Base-by-base conservation (phyloP, 2,797 vertebrate genomes). In the Parauchenoglanis punctatus region DNA sequence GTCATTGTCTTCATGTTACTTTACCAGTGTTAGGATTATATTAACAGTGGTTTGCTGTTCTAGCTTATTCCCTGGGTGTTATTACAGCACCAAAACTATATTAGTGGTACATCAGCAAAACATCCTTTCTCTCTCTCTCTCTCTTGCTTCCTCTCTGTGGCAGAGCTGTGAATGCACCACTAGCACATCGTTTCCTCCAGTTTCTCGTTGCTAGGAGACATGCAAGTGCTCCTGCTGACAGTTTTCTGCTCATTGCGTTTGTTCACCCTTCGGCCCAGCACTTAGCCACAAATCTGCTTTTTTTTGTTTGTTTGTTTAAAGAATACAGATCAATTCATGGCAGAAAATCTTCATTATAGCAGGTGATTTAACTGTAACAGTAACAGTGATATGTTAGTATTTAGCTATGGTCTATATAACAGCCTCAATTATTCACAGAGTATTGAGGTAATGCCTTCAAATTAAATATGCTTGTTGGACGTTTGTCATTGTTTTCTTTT, bases 121-220 rank as follows among this genome's bases (percentile, higher is more conserved):
- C 58, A 80, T 40, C 23, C 78, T 61, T 23, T 63, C 49, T 1
- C 61, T 81, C 28, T 35, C 58, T 44, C 78, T 84, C 84, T 46
- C 76, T n/a, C 54, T 10, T 25, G 4, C 8, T 17, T 46, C 40
- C 59, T 81, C 15, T 12, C 15, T 81, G 28, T 76, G 49, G 72
- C 80, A 84, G 80, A 81, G 82, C 49, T 80, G 54, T 61, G 40
- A 82, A 52, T 73, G n/a, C 70, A 46, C 58, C 59, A 35, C 31
- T 70, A 68, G 20, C 59, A 28, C 40, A 61, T 58, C 81, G 11
- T 88, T 77, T 83, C 78, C 56, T 87, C 73, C 44, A 73, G 59
- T 89, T 87, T 81, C 87, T 77, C n/a, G 89, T 91, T 91, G 87
- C 90, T 91, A 89, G 87, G 89, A 89, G 56, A 91, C 87, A 3